These are phyloP conservation scores for Aspidiotus destructor DNA, from an alignment of 2,888 invertebrate genomes.

Conservation along the genomic window DNA sequence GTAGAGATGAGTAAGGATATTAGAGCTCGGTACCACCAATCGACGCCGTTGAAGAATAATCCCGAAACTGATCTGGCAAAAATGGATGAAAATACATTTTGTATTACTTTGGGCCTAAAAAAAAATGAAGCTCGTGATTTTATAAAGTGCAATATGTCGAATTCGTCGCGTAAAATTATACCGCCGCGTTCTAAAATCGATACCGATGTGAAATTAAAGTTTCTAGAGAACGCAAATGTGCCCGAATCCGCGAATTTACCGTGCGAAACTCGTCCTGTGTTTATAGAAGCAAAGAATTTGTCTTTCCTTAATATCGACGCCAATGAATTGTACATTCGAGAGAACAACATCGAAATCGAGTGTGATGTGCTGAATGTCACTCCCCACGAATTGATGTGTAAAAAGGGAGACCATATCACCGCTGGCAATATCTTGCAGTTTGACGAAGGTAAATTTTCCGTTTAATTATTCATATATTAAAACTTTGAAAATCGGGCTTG, in stretches of 20 bases:
- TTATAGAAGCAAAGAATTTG: slow-evolving; percentile 27
- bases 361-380: slow-evolving; percentile 26
- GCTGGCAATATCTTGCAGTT: slow-evolving; percentile 11
- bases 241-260: not conserved
- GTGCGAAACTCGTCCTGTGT: slow-evolving; percentile 18
- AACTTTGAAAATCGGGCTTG: too few species aligned
- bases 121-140: slow-evolving; percentile 7
- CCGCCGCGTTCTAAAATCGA: slow-evolving; percentile 20
- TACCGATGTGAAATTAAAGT: slow-evolving; percentile 10
- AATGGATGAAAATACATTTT: slow-evolving; percentile 29
- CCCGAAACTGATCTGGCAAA: slow-evolving; percentile 19
- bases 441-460: slow-evolving; percentile 11
- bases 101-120: slow-evolving; percentile 23
- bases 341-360: slow-evolving; percentile 30
- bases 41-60: not conserved
- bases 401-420: slow-evolving; percentile 7
- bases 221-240: not conserved
- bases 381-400: slow-evolving; percentile 7
- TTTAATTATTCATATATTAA: too few species aligned
- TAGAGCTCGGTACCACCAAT: not conserved
- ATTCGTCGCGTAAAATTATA: slow-evolving; percentile 5
- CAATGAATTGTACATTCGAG: slow-evolving; percentile 25
- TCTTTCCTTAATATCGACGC: slow-evolving; percentile 23
- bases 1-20: not conserved
- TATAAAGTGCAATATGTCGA: not conserved